phyloP scores from a whole-genome alignment of 2,888 invertebrate genomes.

The Automeris io region DNA sequence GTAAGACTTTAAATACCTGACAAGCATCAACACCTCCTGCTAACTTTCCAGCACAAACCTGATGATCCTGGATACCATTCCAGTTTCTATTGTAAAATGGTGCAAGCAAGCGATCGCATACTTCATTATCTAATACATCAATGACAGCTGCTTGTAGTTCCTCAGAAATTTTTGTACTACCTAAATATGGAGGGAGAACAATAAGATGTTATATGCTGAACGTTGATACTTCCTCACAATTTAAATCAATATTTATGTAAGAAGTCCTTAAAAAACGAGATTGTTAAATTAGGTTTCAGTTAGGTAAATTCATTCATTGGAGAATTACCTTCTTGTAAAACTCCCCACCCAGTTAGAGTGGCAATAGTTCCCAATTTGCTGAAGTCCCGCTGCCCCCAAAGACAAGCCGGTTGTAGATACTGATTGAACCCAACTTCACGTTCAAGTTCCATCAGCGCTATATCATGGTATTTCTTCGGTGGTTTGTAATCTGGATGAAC shows the following conservation, averaged over 20 bases:
- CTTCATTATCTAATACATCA: constrained; percentile 31
- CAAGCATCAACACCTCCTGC: constrained; percentile 55
- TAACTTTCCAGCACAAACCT: constrained; percentile 52
- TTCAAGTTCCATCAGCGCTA: constrained; percentile 39
- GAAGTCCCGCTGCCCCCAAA: constrained; percentile 31
- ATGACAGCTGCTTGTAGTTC: constrained; percentile 41
- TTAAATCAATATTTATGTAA: too few species aligned
- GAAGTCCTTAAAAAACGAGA: too few species aligned
- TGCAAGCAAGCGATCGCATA: constrained; percentile 30
- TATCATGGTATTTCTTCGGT: too few species aligned
- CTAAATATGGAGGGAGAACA: constrained; percentile 22
- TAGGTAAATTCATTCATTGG: too few species aligned
- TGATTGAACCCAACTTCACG: constrained; percentile 24
- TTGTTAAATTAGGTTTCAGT: too few species aligned
- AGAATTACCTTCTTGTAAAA: constrained; percentile 35
- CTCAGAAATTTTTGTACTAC: constrained; percentile 27
- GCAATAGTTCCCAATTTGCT: constrained; percentile 25
- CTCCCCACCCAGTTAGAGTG: constrained; percentile 49
- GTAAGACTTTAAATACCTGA: constrained; percentile 37
- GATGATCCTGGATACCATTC: constrained; percentile 38
- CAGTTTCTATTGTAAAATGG: constrained; percentile 36
- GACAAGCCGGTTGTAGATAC: constrained; percentile 40
- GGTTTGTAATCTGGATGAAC: constrained; percentile 36
- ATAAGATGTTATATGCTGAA: too few species aligned
- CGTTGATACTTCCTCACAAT: too few species aligned